Base-by-base conservation (phyloP, 2,888 invertebrate species). In the Meiosimyza decipiens region DNA sequence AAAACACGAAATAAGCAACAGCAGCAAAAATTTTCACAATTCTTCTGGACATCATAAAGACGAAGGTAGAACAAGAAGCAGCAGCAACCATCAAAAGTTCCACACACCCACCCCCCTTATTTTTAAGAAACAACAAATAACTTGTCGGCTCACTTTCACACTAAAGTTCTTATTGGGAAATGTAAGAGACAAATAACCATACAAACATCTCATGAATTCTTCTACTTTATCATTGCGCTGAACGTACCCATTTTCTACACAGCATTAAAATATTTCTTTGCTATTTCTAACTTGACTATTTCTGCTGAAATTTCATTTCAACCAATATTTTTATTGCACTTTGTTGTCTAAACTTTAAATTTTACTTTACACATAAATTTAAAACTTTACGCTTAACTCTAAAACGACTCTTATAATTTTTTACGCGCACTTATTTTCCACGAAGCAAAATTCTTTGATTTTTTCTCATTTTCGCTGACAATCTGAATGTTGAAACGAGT, bases 21-120 rank as follows among this genome's bases (percentile, higher is more conserved):
- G 47, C 52, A 54, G 28, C 33, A 62, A 16, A 63, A 63, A 63
- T 63, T 63, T 67, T 47, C 18, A 51, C 49, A 28, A 59, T 50
- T 69, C 68, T 40, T 40, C 40, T 40, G 40, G 40, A 40, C 40
- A 28, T 28, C 28, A 28, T 28, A 40, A 40, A 40, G 40, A 40
- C 40, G 40, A 40, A 40, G 28, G 28, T 28, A 28, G 40, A 40
- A 40, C 40, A 40, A 40, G 40, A 40, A 59, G 51, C 59, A 68
- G 59, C 59, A 68, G 47, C 68, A 57, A 69, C 28, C 16, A 59
- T 18, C 64, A 64, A 63, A 40, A 57, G 12, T 28, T 51, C 16
- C 68, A 6, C n/a, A 28, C 51, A 59, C 68, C 68, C 11, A 15
- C 4, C 50, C 13, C 51, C 11, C 11, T 51, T 22, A 11, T 69